These are phyloP conservation scores for Pomatostomus ruficeps DNA, from an alignment of 2,113 vertebrate species.

Conservation along the genomic window DNA sequence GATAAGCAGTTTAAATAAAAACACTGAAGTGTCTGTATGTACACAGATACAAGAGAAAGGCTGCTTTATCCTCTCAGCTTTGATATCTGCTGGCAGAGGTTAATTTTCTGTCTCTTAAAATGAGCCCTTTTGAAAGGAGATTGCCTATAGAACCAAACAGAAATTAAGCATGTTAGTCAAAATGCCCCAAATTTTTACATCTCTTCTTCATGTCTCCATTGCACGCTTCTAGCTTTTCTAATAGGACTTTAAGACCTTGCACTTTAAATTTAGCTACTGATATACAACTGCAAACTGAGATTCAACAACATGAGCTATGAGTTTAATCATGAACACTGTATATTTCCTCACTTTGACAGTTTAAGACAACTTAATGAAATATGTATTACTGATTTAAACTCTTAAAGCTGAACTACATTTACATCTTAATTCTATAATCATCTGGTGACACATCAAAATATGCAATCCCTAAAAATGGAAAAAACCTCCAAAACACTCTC, in stretches of 20 bases:
- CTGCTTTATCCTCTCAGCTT: neutral
- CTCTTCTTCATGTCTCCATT: neutral
- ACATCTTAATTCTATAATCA: neutral
- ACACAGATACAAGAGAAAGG: neutral
- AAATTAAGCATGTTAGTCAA: neutral
- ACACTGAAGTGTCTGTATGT: neutral
- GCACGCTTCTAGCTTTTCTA: neutral
- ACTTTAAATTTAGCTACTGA: neutral
- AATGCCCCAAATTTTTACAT: neutral
- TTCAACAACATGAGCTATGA: neutral
- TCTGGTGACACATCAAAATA: neutral
- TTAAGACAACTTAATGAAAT: neutral
- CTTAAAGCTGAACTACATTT: neutral
- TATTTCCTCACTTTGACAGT: neutral
- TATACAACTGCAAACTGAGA: neutral
- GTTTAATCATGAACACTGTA: neutral
- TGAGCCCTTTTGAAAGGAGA: neutral
- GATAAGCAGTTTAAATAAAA: neutral
- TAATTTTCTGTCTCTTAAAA: neutral
- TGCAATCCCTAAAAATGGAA: neutral
- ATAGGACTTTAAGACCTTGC: neutral
- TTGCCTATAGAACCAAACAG: neutral
- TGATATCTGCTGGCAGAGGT: neutral
- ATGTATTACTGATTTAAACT: neutral
- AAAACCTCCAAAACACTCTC: neutral